Conservation (phyloP, 64 coral and sea anemone species). For the Pocillopora damicornis region DNA sequence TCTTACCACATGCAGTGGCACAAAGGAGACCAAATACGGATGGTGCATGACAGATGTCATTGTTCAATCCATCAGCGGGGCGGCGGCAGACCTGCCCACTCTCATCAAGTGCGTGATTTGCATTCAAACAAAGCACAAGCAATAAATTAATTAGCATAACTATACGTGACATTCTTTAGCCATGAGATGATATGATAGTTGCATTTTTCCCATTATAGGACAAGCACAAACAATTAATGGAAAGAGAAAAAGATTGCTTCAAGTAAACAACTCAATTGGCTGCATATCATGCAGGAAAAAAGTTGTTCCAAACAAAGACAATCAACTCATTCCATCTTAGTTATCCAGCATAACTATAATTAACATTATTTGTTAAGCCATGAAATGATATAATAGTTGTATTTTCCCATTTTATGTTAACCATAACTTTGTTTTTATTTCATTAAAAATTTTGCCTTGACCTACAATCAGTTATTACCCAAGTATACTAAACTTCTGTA, state of each 20-base stretch:
- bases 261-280: slow-evolving; percentile 29
- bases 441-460: neutral
- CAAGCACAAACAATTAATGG: slow-evolving; percentile 19
- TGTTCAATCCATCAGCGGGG: slow-evolving; percentile 34
- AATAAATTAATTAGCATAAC: neutral
- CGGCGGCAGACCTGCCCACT: slow-evolving; percentile 25
- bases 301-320: slow-evolving; percentile 4
- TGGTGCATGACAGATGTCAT: slow-evolving; percentile 25
- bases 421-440: neutral
- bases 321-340: neutral
- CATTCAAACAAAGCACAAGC: slow-evolving; percentile 9
- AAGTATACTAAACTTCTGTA: no score
- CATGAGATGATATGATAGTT: neutral
- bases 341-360: no score
- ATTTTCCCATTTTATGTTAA: neutral
- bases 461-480: no score
- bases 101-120: slow-evolving; percentile 36
- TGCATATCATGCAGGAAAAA: neutral
- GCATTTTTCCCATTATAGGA: no score
- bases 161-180: no score
- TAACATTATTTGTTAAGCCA: neutral
- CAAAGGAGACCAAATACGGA: slow-evolving; percentile 30
- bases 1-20: slow-evolving; percentile 41
- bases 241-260: slow-evolving; percentile 9
- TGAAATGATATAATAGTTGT: neutral